Base-by-base conservation (phyloP, 1,140 invertebrate species). In the Trichoplusia ni region DNA sequence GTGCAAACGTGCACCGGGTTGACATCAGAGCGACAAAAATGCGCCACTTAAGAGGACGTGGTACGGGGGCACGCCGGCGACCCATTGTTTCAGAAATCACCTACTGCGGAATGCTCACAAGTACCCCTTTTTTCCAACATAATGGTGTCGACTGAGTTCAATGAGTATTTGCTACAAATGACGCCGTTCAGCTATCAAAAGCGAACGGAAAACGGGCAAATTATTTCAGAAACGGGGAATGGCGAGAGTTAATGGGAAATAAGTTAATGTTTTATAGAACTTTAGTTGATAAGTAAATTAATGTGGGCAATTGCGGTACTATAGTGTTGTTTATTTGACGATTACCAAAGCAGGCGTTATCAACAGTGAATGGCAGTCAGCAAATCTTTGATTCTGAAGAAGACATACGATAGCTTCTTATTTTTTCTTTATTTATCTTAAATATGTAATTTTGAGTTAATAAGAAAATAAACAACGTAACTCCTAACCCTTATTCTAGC, bases 141-240 rank as follows among this genome's bases (percentile, higher is more conserved):
- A 76, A 81, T 74, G 66, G 71, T 67, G 69, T 72, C 67, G 64
- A 70, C 37, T 61, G 16, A 56, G 35, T 56, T 56, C 51, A 56
- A 56, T 56, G 51, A 38, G 23, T 56, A 56, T 56, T 40, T 40
- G 51, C 35, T 37, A 27, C 35, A 56, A 49, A 56, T 56, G 33
- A 21, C 35, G 47, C 7, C 18, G 1, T 40, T 56, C 51, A 14
- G 8, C 19, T 23, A n/a, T 62, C 33, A 44, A 59, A n/a, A 59
- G 38, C 13, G 27, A 49, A 29, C 46, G 5, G 9, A 18, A 47
- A 49, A 31, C 18, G 25, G 8, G 21, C 3, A n/a, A n/a, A n/a
- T n/a, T n/a, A n/a, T n/a, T n/a, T 5, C 13, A 5, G 4, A 31
- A 16, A 13, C 6, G 29, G 2, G 27, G 25, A 8, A n/a, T 29